phyloP scores from a whole-genome alignment of 2,888 invertebrate species.

The Phengaris arion region DNA sequence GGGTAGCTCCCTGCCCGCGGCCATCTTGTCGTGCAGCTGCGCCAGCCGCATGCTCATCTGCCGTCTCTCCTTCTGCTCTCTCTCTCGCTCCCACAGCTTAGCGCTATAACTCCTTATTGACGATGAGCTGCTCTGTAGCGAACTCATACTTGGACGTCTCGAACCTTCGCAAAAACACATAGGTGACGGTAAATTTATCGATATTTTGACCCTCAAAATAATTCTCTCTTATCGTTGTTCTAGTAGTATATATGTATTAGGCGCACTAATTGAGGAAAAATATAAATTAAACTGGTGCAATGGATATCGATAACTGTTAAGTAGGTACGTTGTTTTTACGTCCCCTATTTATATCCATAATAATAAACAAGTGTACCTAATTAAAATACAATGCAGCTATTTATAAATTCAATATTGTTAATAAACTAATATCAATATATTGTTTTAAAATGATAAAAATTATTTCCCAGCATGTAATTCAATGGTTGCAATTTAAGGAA shows the following conservation, averaged over 20 bases:
- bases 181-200: background rate
- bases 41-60: conserved; percentile 88
- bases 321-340: too few relatives aligned
- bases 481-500: too few relatives aligned
- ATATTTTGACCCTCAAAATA: background rate
- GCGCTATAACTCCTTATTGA: conserved; percentile 91
- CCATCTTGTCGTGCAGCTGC: conserved; percentile 82
- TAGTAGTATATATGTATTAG: background rate
- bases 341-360: too few relatives aligned
- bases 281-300: background rate
- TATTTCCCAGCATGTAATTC: too few relatives aligned
- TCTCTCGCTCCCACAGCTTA: conserved; percentile 87
- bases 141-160: conserved; percentile 92
- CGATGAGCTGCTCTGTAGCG: conserved; percentile 90
- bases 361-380: too few relatives aligned
- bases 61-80: conserved; percentile 89
- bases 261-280: background rate
- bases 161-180: conserved; percentile 79
- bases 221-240: background rate
- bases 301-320: background rate
- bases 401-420: too few relatives aligned
- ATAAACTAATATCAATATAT: too few relatives aligned
- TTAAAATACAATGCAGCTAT: too few relatives aligned
- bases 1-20: conserved; percentile 70
- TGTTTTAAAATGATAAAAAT: too few relatives aligned